Evolutionary conservation across 2,113 vertebrate genomes (phyloP).

Genomic region (Leucosticte australis): DNA sequence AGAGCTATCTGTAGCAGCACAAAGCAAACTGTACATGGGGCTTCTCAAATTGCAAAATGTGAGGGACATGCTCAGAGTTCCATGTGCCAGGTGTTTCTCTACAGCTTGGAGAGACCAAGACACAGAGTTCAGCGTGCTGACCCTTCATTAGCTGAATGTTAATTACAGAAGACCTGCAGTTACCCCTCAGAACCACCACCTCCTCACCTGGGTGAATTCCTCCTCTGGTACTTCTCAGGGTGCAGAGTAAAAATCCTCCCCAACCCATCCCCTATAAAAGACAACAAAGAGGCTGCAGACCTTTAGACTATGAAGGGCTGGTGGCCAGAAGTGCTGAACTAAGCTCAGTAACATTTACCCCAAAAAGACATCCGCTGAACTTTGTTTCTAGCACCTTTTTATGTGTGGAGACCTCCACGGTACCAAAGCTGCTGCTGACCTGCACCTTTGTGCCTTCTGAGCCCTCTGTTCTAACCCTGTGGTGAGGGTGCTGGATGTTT

Average conservation of each 20-base stretch:
- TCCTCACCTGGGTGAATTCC: not conserved
- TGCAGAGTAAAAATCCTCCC: not conserved
- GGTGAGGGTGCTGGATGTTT: not conserved
- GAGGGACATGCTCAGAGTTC: not conserved
- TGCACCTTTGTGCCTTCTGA: not conserved
- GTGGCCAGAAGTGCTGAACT: not conserved
- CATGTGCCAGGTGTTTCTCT: not conserved
- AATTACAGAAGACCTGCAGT: not conserved
- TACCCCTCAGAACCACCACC: not conserved
- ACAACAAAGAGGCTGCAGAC: not conserved
- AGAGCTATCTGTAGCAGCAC: not conserved
- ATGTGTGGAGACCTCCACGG: not conserved
- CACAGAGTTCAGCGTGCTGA: not conserved
- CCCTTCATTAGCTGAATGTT: not conserved
- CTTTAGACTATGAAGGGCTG: not conserved
- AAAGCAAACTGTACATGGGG: accelerated
- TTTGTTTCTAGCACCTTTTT: not conserved
- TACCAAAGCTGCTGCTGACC: not conserved
- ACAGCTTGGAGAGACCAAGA: not conserved
- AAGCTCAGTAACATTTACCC: not conserved
- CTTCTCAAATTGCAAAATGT: not conserved
- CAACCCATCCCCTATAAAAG: not conserved
- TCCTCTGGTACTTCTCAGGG: not conserved
- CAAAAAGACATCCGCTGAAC: not conserved
- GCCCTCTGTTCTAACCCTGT: not conserved